A percentile compares a stretch with the other conserved stretches of the same genome.
These are phyloP conservation scores for Drosophila tropicalis DNA, from an alignment of 1,140 invertebrate genomes.

Conservation along the genomic window DNA sequence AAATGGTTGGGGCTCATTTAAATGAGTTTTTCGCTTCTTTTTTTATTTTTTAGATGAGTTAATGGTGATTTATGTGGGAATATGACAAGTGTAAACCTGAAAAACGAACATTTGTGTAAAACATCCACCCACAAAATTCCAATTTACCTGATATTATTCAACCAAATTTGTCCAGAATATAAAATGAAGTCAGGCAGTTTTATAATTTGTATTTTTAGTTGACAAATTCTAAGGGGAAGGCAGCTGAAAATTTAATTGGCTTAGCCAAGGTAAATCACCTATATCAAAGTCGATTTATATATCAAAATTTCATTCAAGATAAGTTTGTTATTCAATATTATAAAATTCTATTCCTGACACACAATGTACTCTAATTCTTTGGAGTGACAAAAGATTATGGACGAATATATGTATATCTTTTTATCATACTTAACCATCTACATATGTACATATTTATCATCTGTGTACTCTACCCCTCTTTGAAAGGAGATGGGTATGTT, in stretches of 20 bases:
- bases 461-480: background rate
- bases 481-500: background rate
- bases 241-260: background rate
- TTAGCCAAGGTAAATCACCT: background rate
- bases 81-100: slow-evolving; percentile 12
- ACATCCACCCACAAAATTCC: background rate
- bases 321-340: background rate
- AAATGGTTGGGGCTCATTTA: slow-evolving; percentile 42
- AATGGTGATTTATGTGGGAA: slow-evolving; percentile 10
- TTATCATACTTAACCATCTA: background rate
- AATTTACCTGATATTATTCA: slow-evolving; percentile 4
- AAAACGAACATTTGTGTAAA: background rate
- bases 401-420: background rate
- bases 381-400: background rate
- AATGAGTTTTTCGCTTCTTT: slow-evolving; percentile 35
- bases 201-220: background rate
- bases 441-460: background rate
- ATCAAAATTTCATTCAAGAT: too few relatives aligned
- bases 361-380: background rate
- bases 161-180: slow-evolving; percentile 9
- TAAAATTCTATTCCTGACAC: background rate
- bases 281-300: too few relatives aligned
- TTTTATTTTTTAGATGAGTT: slow-evolving; percentile 15
- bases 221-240: background rate
- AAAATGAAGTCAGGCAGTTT: background rate